A percentile compares a stretch with the other conserved stretches of the same genome.
Conservation (phyloP, 1,140 invertebrate genomes). For the Apis dorsata region DNA sequence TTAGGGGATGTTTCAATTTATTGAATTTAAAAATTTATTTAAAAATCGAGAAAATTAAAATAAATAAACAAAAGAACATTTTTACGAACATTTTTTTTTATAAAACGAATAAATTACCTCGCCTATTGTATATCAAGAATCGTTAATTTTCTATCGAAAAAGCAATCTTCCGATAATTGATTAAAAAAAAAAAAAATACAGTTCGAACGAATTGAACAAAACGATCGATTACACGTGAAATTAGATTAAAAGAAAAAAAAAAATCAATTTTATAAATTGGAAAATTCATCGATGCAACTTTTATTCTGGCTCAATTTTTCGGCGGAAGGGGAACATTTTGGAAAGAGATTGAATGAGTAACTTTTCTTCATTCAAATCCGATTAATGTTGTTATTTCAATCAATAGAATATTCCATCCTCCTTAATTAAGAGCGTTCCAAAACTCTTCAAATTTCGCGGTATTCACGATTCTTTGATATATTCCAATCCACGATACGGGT, state of each 20-base stretch:
- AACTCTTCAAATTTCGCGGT: not conserved
- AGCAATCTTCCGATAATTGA: too few relatives aligned
- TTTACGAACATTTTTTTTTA: too few relatives aligned
- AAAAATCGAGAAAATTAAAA: too few relatives aligned
- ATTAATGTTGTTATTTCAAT: not conserved
- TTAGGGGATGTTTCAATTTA: too few relatives aligned
- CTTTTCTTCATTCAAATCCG: not conserved
- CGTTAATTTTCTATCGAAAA: too few relatives aligned
- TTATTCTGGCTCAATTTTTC: not conserved
- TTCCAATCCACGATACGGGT: not conserved
- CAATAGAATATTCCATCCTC: not conserved
- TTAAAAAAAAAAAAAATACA: not conserved
- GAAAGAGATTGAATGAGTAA: not conserved
- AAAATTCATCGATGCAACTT: not conserved
- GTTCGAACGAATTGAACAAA: not conserved
- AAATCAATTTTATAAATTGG: not conserved
- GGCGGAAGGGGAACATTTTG: not conserved
- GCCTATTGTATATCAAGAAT: too few relatives aligned
- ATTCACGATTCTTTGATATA: not conserved
- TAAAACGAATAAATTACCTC: too few relatives aligned
- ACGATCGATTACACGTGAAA: not conserved
- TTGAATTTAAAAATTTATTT: too few relatives aligned
- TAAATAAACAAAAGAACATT: too few relatives aligned
- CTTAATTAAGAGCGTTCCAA: conserved; percentile 3
- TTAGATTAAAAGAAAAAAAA: not conserved